phyloP scores from a whole-genome alignment of 2,113 vertebrate species.

The Lophius piscatorius region DNA sequence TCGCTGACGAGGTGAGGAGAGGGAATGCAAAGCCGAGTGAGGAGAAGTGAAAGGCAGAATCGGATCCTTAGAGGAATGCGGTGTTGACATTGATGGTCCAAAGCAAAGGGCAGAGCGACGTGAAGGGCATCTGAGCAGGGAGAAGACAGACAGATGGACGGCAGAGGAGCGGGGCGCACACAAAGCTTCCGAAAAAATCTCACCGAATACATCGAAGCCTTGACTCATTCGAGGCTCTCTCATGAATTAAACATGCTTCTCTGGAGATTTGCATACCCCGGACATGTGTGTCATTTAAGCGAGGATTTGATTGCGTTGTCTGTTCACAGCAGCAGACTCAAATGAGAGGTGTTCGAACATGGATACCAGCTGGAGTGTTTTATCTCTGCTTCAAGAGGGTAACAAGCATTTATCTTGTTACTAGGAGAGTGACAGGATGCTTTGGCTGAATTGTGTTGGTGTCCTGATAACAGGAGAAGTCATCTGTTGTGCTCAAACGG shows the following conservation, averaged over 20 bases:
- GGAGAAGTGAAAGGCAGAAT: slow-evolving; percentile 46
- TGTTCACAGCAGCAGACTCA: slow-evolving; percentile 32
- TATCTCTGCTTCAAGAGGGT: slow-evolving; percentile 77
- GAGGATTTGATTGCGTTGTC: slow-evolving; percentile 48
- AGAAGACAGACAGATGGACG: slow-evolving; percentile 36
- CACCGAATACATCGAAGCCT: slow-evolving; percentile 45
- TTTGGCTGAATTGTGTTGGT: slow-evolving; percentile 68
- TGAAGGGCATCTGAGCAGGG: slow-evolving; percentile 72
- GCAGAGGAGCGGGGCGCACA: slow-evolving; percentile 35
- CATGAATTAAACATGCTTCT: slow-evolving; percentile 64
- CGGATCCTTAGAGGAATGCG: slow-evolving; percentile 75
- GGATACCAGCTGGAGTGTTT: slow-evolving; percentile 60
- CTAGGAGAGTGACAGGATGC: slow-evolving; percentile 70
- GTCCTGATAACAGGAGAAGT: slow-evolving; percentile 69
- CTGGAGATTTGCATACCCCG: slow-evolving; percentile 45
- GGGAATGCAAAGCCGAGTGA: slow-evolving; percentile 41
- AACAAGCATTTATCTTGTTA: slow-evolving; percentile 79
- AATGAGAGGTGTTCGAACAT: slow-evolving; percentile 67
- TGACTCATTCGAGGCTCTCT: slow-evolving; percentile 52
- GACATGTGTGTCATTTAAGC: slow-evolving; percentile 43
- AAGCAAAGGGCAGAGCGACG: slow-evolving; percentile 82
- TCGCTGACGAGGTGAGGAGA: slow-evolving; percentile 46
- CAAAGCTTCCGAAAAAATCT: slow-evolving; percentile 39
- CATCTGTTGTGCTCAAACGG: slow-evolving; percentile 56
- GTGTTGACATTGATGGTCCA: slow-evolving; percentile 78